A percentile compares a stretch with the other conserved stretches of the same genome.
Conservation (phyloP, 1,140 invertebrate genomes). For the Drosophila varians region DNA sequence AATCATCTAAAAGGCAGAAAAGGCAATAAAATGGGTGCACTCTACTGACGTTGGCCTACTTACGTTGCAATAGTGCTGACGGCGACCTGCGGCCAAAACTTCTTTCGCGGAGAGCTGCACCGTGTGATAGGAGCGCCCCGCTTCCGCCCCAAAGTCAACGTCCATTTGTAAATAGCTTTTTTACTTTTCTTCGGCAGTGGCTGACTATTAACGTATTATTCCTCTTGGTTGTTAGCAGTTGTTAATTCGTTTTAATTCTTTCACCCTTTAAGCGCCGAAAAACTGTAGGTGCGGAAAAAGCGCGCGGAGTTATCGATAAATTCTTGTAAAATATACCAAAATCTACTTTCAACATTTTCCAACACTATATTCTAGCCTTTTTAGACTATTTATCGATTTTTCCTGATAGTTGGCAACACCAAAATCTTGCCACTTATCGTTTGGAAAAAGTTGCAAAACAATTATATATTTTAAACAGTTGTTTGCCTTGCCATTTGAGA, state of each 20-base stretch:
- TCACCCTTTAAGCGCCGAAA: neutral
- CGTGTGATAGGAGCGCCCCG: slow-evolving; percentile 69
- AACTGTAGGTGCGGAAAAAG: neutral
- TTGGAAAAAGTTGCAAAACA: too few species aligned
- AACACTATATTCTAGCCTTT: too few species aligned
- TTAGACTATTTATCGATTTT: too few species aligned
- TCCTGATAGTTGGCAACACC: too few species aligned
- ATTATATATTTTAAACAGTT: too few species aligned
- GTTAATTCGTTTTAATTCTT: too few species aligned
- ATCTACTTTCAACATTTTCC: too few species aligned
- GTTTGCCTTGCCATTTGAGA: too few species aligned
- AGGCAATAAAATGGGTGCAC: slow-evolving; percentile 3
- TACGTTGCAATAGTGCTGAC: slow-evolving; percentile 79
- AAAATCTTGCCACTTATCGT: too few species aligned
- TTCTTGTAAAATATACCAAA: too few species aligned
- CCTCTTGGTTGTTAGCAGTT: neutral
- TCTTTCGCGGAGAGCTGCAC: slow-evolving; percentile 81
- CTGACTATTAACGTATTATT: neutral
- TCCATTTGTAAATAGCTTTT: slow-evolving; percentile 53
- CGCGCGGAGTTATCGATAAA: too few species aligned
- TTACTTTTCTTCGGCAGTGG: neutral
- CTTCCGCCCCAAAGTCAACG: slow-evolving; percentile 49
- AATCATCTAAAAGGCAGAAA: slow-evolving; percentile 56
- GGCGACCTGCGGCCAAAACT: slow-evolving; percentile 69
- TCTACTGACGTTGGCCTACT: slow-evolving; percentile 4